Evolutionary conservation across 2,113 vertebrate genomes (phyloP).

Genomic region (Crocuta crocuta): DNA sequence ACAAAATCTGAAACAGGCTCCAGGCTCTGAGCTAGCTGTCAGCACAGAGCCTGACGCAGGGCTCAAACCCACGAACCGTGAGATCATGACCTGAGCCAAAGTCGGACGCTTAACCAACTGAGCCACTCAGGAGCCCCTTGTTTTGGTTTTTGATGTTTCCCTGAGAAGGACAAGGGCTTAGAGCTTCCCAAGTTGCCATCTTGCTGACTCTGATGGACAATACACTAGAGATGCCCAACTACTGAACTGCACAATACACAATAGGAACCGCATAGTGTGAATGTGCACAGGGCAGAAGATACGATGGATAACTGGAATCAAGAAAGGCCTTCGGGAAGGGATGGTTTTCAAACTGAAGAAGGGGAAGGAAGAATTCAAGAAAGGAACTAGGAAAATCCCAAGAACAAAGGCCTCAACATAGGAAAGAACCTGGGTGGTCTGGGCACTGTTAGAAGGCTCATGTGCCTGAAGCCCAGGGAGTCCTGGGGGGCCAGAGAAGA

Average conservation of each 20-base stretch:
- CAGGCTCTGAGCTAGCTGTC: too few species aligned
- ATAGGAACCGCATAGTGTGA: not conserved
- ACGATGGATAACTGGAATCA: not conserved
- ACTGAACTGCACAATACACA: not conserved
- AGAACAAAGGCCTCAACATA: not conserved
- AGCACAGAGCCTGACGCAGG: too few species aligned
- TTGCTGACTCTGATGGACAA: not conserved
- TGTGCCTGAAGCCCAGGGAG: not conserved
- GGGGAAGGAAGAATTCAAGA: not conserved
- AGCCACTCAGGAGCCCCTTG: too few species aligned
- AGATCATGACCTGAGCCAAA: too few species aligned
- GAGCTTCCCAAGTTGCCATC: not conserved
- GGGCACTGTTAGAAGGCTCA: not conserved
- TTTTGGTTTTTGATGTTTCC: conserved; percentile 1
- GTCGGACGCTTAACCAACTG: too few species aligned
- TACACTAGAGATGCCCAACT: not conserved
- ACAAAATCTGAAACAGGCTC: too few species aligned
- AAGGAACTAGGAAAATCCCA: not conserved
- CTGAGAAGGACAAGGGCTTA: not conserved
- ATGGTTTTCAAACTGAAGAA: not conserved
- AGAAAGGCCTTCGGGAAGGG: not conserved
- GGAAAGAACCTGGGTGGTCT: not conserved
- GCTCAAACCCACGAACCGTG: too few species aligned
- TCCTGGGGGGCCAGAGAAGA: not conserved
- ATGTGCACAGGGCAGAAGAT: not conserved